Percentiles rank a stretch among this genome's conserved stretches.
These are phyloP conservation scores for Actinia tenebrosa DNA, from an alignment of 64 coral and sea anemone genomes.

Conservation along the genomic window DNA sequence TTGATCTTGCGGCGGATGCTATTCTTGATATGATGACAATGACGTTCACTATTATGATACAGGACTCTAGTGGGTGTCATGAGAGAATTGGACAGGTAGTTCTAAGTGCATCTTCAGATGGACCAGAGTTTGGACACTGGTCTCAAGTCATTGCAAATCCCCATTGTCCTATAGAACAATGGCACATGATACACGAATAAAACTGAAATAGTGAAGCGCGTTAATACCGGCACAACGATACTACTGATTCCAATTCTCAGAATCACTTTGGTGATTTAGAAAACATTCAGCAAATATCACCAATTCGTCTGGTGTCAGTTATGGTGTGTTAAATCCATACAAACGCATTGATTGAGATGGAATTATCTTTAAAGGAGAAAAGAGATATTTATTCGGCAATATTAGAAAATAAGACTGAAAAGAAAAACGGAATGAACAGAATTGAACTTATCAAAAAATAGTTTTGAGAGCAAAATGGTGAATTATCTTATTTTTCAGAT, in stretches of 20 bases:
- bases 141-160: slow-evolving; percentile 94
- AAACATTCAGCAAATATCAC: not conserved
- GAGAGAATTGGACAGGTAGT: slow-evolving; percentile 93
- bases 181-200: slow-evolving; percentile 99
- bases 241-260: not conserved
- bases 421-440: not conserved
- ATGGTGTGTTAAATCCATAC: no score
- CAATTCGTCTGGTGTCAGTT: no score
- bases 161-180: slow-evolving; percentile 96
- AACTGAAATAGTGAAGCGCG: not conserved
- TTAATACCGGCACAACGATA: not conserved
- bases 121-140: slow-evolving; percentile 95
- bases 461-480: not conserved
- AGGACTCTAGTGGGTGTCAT: slow-evolving; percentile 94
- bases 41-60: slow-evolving; percentile 78
- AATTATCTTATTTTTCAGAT: not conserved
- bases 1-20: slow-evolving; percentile 80
- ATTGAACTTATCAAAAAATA: not conserved
- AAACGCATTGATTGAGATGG: no score
- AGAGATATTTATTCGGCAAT: no score
- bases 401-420: not conserved
- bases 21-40: slow-evolving; percentile 83
- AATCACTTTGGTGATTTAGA: not conserved
- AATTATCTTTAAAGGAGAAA: no score
- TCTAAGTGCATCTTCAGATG: slow-evolving; percentile 78